These are phyloP conservation scores for Nesogale talazaci DNA, from an alignment of 2,113 vertebrate species.

Conservation along the genomic window DNA sequence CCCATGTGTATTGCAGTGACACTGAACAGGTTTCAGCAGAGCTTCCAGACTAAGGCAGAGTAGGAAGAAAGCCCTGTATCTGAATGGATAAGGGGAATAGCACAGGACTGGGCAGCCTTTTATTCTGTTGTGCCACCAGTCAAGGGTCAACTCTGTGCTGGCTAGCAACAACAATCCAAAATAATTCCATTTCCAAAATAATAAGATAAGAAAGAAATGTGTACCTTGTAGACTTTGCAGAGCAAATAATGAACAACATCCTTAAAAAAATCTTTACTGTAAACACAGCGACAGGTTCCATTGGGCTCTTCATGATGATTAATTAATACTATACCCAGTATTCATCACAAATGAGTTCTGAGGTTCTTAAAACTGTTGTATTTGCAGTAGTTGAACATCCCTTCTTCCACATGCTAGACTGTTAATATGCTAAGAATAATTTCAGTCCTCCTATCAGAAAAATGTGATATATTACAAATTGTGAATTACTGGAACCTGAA, in stretches of 20 bases:
- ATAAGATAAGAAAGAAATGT: not conserved
- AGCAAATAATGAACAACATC: constrained; percentile 49
- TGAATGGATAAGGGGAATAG: not conserved
- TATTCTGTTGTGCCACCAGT: not conserved
- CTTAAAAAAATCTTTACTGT: constrained; percentile 44
- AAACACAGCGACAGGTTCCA: constrained; percentile 51
- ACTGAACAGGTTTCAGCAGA: no score
- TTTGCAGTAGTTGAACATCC: constrained; percentile 48
- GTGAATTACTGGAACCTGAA: constrained; percentile 14
- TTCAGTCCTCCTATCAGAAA: constrained; percentile 2
- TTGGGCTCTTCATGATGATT: constrained; percentile 50
- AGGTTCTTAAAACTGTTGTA: constrained; percentile 46
- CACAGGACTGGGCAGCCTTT: not conserved
- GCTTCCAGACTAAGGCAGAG: no score
- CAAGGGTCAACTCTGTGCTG: not conserved
- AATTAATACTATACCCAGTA: constrained; percentile 51
- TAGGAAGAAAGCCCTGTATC: no score
- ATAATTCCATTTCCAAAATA: constrained; percentile 14
- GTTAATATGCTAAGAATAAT: constrained; percentile 57
- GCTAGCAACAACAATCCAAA: not conserved
- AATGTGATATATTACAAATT: constrained; percentile 51
- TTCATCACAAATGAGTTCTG: constrained; percentile 53
- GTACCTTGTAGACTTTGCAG: constrained; percentile 19
- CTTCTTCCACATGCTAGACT: constrained; percentile 41
- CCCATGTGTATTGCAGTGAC: no score